Evolutionary conservation across 2,888 invertebrate species (phyloP), one percentile per base, ranked within the genome.

Genomic region (Plagiodera versicolora): DNA sequence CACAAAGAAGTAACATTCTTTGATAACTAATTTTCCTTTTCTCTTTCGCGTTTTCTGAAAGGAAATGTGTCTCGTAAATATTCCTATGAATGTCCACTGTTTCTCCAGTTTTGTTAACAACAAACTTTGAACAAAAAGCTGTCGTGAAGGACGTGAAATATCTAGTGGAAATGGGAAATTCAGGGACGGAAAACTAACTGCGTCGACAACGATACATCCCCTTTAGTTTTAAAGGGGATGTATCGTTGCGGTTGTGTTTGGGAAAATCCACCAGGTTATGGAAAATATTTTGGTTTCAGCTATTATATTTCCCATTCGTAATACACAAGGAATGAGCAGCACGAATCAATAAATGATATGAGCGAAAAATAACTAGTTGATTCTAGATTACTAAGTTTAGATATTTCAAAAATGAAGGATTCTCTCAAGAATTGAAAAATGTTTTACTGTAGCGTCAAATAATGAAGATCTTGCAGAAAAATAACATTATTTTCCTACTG

Each of bases 221-320:
- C 78, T 76, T 78, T 69, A 77, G 77, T 61, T 64, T 78, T 77
- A 71, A 78, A 78, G 78, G 67, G 73, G 73, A 76, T 75, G 67
- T 67, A 4, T 14, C 39, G 39, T 6, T 39, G 6, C 14, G 2
- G 1, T 39, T 39, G 3, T 1, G 14, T 3, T 4, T 14, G 39
- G 32, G 28, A 50, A 19, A 30, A 44, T 11, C 73, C 70, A 28
- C 39, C 45, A 17, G 24, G 44, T 72, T 74, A 72, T 75, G 68
- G 70, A 69, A 74, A 76, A 75, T 56, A 56, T 56, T 56, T 39
- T 35, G 32, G 47, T 56, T 56, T 56, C 28, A 47, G 30, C n/a
- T 8, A 6, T 28, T 28, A 28, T n/a, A n/a, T 10, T 30, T 30
- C 39, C 35, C 17, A 45, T 24, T 24, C 24, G 24, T 24, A 24